Base-by-base conservation (phyloP, 2,113 vertebrate species). In the Sterna hirundo region DNA sequence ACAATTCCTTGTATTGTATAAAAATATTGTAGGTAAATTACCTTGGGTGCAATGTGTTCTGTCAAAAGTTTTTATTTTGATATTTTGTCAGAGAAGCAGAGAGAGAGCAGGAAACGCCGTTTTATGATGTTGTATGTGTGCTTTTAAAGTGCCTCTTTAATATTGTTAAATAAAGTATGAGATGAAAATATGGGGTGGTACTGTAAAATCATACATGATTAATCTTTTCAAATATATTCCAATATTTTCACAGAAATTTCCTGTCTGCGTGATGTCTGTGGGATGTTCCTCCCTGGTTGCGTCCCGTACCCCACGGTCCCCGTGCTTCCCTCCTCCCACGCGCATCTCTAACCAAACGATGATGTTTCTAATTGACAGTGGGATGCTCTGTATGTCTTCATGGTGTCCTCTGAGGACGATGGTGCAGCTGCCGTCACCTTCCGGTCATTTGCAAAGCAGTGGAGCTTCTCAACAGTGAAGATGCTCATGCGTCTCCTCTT, bases 31-130 rank as follows among this genome's bases (percentile, higher is more conserved):
- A 99, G 98, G 98, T 99, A 95, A 99, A 98, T 97, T 97, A 98
- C 98, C 97, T 98, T 98, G 98, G 98, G 98, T 99, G 99, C 99
- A 99, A 99, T 99, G 98, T 98, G 97, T 97, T 99, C 97, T 98
- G 98, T 98, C 97, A 98, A 98, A 99, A 99, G 98, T 98, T 98
- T 98, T 99, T 99, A 99, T 99, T 99, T 99, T 99, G 99, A 98
- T 99, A 98, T 99, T 98, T 98, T 98, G 97, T 98, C 98, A 98
- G 98, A 98, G 97, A 95, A 98, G 97, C 97, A 98, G 97, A 98
- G 97, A 97, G 98, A 97, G 97, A 98, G 98, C 98, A 98, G 97
- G 79, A 90, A 98, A 98, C 94, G 96, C 98, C 97, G 93, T 98
- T 98, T 97, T 97, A 98, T 98, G 98, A 98, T 98, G 98, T 98